Evolutionary conservation across 35 echinoderm and acorn worm genomes (phyloP), one percentile per base, ranked within the genome.

Genomic region (Holothuria glaberrima): DNA sequence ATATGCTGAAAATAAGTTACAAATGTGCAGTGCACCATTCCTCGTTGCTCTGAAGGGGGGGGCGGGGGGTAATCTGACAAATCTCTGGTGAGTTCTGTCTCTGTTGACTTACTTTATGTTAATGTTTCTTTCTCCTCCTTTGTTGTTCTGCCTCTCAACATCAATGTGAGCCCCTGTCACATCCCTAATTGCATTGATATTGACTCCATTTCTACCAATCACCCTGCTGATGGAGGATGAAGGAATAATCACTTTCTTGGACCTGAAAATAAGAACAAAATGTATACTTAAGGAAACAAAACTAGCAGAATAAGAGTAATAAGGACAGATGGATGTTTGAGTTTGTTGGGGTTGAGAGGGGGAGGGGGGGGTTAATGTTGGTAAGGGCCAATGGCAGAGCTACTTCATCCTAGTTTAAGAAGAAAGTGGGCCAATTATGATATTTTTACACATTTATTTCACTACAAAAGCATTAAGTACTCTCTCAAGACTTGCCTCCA

Each of bases 131-230:
- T 99, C 97, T 32, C 94, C 94, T 64, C 97, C 93, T 64, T 99
- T 99, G 61, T 97, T 97, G 29, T 97, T 97, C 89, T 99, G 97
- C 62, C 93, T 72, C 38, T 99, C 97, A 0, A 99, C 93, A 73
- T 99, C 97, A 67, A 99, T 99, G 69, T 99, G 97, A 26, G 97
- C 93, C 44, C 97, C 97, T 12, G 97, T 95, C 10, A 92, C 91
- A 24, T 99, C 97, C 83, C 97, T 59, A n/a, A 99, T 99, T 1
- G 97, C 91, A 29, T 99, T 99, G 90, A 99, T 99, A 70, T 99
- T 99, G 69, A 94, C 94, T 16, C 97, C 97, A 21, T 94, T 94
- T 89, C 97, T 68, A 69, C 97, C 97, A 59, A 99, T 99, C 73
- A 99, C 91, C 30, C 97, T 89, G 57, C 97, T 99, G 74, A 99